Conservation (phyloP, 2,113 vertebrate species). For the Mastomys coucha region DNA sequence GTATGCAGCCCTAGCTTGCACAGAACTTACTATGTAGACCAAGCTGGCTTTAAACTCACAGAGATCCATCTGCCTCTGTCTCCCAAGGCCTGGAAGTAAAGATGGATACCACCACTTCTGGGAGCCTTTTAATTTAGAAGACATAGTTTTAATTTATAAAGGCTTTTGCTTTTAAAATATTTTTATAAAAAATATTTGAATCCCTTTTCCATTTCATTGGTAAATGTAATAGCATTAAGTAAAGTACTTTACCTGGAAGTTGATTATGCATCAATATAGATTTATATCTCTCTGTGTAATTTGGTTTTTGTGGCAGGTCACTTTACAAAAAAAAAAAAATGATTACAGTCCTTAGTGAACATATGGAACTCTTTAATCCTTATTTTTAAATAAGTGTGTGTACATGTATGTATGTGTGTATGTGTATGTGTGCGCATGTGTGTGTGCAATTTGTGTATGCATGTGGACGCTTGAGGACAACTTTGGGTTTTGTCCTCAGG, state of each 20-base stretch:
- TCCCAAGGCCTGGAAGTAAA: background rate
- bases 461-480: background rate
- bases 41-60: background rate
- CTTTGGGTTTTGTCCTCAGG: background rate
- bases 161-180: constrained; percentile 9
- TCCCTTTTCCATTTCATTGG: background rate
- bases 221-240: constrained; percentile 20
- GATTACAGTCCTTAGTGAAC: constrained; percentile 10
- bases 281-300: background rate
- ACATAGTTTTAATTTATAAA: constrained; percentile 7
- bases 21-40: background rate
- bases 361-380: background rate
- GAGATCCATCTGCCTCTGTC: background rate
- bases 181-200: constrained; percentile 53
- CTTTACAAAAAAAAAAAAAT: constrained; percentile 29
- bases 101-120: background rate
- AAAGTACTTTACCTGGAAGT: background rate
- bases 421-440: background rate
- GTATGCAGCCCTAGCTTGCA: background rate
- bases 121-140: background rate
- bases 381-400: background rate
- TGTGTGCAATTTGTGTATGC: background rate
- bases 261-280: constrained; percentile 1
- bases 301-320: background rate
- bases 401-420: background rate